Base-by-base conservation (phyloP, 2,113 vertebrate genomes). In the Anhinga anhinga region DNA sequence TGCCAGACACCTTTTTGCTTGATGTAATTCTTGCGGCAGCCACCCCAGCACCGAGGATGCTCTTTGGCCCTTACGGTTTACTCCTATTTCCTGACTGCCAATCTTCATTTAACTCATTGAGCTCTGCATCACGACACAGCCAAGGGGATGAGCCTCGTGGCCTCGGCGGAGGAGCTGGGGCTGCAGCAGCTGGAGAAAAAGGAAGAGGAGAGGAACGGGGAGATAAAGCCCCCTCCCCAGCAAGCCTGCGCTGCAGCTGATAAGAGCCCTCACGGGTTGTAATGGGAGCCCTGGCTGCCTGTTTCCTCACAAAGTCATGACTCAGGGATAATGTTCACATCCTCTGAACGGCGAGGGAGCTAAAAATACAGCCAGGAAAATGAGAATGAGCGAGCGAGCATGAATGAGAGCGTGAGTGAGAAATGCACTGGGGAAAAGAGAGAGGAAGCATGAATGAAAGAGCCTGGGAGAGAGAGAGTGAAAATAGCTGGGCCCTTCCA, bases 221-320 rank as follows among this genome's bases (percentile, higher is more conserved):
- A 91, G 91, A 91, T 91, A 83, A 93, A 61, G 40, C 93, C 85
- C 86, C 82, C 67, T 76, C 70, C 90, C 56, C 87, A 58, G 38
- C 61, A 65, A 82, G 93, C 87, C 97, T 98, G 97, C 9, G 82
- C 95, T n/a, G 95, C 77, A 87, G 95, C 78, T 98, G 98, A 98
- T 98, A 98, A 99, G 97, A 95, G 95, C 84, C 95, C 96, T 97
- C 82, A 52, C 47, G 92, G 86, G 94, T 65, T 91, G 95, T 85
- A 80, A 86, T 76, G 86, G 88, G 96, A 95, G 95, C 88, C 76
- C 94, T 93, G 92, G 94, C 97, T 91, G 96, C 92, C 97, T 97
- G 97, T 98, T 99, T 99, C 99, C 99, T 98, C 97, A 84, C 95
- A 98, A 98, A 98, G 96, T 98, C 98, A 98, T 98, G 98, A 98